Evolutionary conservation across 2,113 vertebrate genomes (phyloP).

Genomic region (Mastomys natalensis): DNA sequence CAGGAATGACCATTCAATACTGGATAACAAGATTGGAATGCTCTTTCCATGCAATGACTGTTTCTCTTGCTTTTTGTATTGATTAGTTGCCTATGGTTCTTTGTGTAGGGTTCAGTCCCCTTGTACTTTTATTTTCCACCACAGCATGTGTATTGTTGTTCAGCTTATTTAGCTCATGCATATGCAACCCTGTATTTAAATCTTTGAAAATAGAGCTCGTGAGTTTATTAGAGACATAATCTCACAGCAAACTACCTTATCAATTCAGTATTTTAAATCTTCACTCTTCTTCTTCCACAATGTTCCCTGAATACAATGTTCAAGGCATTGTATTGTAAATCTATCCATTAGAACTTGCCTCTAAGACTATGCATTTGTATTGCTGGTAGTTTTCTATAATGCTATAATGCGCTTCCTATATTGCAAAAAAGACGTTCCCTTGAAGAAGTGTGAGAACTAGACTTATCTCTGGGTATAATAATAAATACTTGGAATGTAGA

Average conservation of each 20-base stretch:
- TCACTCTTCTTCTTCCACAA: neutral
- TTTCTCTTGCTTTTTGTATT: neutral
- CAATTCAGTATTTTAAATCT: rapidly evolving
- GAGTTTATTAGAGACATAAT: neutral
- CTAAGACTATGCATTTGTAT: neutral
- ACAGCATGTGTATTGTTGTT: neutral
- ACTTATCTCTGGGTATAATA: neutral
- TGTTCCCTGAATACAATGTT: neutral
- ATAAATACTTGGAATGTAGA: neutral
- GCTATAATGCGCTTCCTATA: neutral
- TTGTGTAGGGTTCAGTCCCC: neutral
- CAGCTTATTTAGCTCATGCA: neutral
- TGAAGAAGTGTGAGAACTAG: neutral
- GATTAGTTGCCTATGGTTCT: neutral
- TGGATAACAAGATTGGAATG: neutral
- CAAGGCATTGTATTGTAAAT: too few species aligned
- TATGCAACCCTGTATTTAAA: neutral
- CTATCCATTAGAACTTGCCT: neutral
- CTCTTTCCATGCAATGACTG: neutral
- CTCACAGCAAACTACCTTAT: neutral
- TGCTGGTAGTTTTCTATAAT: neutral
- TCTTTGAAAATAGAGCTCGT: too few species aligned
- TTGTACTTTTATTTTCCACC: too few species aligned
- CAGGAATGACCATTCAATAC: too few species aligned
- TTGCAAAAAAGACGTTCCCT: neutral